A percentile compares a stretch with the other conserved stretches of the same genome.
Conservation (phyloP, 2,888 invertebrate genomes). For the Euproctis similis region DNA sequence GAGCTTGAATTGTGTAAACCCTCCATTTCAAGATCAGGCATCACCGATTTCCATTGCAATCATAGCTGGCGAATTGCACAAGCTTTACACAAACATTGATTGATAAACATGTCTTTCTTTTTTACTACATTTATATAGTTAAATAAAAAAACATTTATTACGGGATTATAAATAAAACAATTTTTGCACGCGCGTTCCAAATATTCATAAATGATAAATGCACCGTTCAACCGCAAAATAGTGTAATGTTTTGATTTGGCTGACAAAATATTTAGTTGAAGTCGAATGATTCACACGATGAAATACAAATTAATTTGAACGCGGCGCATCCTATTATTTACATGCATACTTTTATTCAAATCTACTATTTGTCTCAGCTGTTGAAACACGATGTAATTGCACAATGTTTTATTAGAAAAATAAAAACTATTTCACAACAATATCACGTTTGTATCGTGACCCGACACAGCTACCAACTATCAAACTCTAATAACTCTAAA, state of each 20-base stretch:
- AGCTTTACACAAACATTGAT: too few relatives aligned
- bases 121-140: too few relatives aligned
- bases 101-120: too few relatives aligned
- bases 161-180: too few relatives aligned
- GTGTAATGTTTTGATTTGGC: neutral
- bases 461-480: slow-evolving; percentile 26
- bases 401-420: slow-evolving; percentile 4
- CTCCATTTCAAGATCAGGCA: too few relatives aligned
- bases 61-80: too few relatives aligned
- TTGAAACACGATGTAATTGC: slow-evolving; percentile 2
- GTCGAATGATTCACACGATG: neutral
- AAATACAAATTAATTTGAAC: neutral
- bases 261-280: neutral
- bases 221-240: neutral
- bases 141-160: too few relatives aligned
- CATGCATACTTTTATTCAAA: neutral
- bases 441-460: slow-evolving; percentile 25
- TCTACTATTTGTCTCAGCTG: neutral
- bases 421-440: slow-evolving; percentile 14
- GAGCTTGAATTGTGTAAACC: too few relatives aligned
- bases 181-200: too few relatives aligned
- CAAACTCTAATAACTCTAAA: slow-evolving; percentile 37
- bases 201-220: too few relatives aligned
- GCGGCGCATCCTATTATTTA: neutral
- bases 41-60: too few relatives aligned